A percentile compares a stretch with the other conserved stretches of the same genome.
Evolutionary conservation across 1,140 invertebrate genomes (phyloP).

Genomic region (Papilio polytes): DNA sequence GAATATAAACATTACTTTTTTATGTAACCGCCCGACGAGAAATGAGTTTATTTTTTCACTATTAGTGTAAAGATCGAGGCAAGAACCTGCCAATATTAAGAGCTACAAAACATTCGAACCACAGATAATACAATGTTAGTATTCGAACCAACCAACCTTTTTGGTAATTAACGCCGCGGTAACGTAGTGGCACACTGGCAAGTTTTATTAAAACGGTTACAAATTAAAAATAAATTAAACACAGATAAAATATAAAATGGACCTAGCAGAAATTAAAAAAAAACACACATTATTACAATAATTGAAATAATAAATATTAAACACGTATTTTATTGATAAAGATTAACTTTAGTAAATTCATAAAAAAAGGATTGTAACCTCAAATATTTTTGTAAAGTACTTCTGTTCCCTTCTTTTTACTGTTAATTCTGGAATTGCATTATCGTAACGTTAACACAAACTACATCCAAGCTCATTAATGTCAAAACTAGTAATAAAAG

Average conservation of each 20-base stretch:
- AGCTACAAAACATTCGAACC: neutral
- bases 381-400: no score
- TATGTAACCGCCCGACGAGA: slow-evolving; percentile 11
- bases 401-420: neutral
- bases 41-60: slow-evolving; percentile 19
- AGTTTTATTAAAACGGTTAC: neutral
- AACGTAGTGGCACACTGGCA: neutral
- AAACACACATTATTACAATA: no score
- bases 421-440: neutral
- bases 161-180: neutral
- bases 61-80: slow-evolving; percentile 13
- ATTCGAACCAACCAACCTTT: neutral
- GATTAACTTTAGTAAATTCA: no score
- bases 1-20: slow-evolving; percentile 20
- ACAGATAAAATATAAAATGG: no score
- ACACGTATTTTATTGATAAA: no score
- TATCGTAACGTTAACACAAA: neutral
- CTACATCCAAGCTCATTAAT: neutral
- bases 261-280: no score
- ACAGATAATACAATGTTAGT: no score
- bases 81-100: neutral
- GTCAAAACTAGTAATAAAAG: slow-evolving; percentile 12
- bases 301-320: no score
- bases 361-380: no score
- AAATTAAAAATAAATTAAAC: no score